Percentiles rank a stretch among this genome's conserved stretches.
phyloP scores from a whole-genome alignment of 2,797 vertebrate genomes.

The Poliocrania exsul region DNA sequence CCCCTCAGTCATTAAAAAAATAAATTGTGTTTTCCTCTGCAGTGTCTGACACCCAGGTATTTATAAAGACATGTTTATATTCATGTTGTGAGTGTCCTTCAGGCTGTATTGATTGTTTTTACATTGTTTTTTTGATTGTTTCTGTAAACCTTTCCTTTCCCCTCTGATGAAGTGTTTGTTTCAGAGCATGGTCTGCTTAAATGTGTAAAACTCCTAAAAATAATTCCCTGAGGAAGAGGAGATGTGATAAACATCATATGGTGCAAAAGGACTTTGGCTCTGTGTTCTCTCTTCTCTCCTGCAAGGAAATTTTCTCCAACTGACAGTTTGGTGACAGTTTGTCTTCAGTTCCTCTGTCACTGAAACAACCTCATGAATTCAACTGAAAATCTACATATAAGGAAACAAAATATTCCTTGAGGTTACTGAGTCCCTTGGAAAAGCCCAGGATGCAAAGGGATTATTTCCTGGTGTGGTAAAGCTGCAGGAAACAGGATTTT shows the following conservation, averaged over 20 bases:
- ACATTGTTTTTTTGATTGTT: background rate
- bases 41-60: background rate
- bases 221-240: background rate
- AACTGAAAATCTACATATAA: background rate
- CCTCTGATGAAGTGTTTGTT: background rate
- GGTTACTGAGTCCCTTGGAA: background rate
- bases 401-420: background rate
- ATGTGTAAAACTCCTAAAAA: background rate
- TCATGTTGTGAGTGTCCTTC: background rate
- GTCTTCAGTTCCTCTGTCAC: background rate
- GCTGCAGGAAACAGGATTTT: background rate
- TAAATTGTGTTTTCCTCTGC: background rate
- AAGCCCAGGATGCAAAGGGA: background rate
- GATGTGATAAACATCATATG: background rate
- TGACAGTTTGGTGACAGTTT: background rate
- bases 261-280: background rate
- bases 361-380: background rate
- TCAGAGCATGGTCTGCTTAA: background rate
- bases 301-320: background rate
- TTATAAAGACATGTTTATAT: fast-evolving
- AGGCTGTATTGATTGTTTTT: background rate
- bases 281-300: background rate
- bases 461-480: fast-evolving
- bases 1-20: background rate
- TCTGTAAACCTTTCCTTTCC: background rate